Conservation (phyloP, 2,888 invertebrate genomes). For the Tinea pellionella region DNA sequence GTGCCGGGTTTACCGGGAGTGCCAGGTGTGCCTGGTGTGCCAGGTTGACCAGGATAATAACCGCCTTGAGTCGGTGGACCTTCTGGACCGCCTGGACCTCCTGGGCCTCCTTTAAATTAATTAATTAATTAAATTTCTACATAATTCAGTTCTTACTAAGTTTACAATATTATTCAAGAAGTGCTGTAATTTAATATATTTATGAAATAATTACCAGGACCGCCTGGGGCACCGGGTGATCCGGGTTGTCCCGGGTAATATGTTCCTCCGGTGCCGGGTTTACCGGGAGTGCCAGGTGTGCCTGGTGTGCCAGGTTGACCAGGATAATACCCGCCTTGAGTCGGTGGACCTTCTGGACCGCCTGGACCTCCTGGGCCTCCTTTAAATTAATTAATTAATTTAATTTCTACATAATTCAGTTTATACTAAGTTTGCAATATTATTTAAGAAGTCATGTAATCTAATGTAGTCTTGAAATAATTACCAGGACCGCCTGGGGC, state of each 20-base stretch:
- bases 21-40: constrained; percentile 29
- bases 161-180: no score
- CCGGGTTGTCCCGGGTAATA: constrained; percentile 22
- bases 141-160: no score
- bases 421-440: no score
- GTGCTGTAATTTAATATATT: no score
- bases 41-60: constrained; percentile 26
- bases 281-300: constrained; percentile 33
- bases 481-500: constrained; percentile 13
- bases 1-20: constrained; percentile 26
- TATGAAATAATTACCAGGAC: not conserved
- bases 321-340: constrained; percentile 17
- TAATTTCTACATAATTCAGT: no score
- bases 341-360: constrained; percentile 20
- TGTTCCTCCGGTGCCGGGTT: constrained; percentile 23
- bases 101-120: not conserved
- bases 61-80: constrained; percentile 18
- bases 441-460: no score
- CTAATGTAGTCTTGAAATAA: not conserved
- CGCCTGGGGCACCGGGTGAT: constrained; percentile 19
- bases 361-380: constrained; percentile 28
- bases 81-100: constrained; percentile 28
- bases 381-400: not conserved
- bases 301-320: constrained; percentile 25
- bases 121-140: not conserved